These are phyloP conservation scores for Megamerina dolium DNA, from an alignment of 2,888 invertebrate genomes.

Conservation along the genomic window DNA sequence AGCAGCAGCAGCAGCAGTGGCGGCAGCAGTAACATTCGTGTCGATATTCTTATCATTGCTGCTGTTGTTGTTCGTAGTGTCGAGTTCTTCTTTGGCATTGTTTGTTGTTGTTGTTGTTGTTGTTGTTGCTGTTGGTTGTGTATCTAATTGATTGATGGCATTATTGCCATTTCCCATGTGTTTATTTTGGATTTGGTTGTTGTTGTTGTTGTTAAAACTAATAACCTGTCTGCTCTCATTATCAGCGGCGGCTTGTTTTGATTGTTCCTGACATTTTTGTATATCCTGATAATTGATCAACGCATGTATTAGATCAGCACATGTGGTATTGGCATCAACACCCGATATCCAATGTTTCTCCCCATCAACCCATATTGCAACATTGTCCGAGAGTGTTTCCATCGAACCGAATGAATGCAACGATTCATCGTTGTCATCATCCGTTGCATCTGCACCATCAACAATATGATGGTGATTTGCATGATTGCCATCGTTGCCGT, in stretches of 20 bases:
- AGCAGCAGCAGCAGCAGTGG: background rate
- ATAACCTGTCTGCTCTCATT: background rate
- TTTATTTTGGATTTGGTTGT: slow-evolving; percentile 8
- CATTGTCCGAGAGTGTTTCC: slow-evolving; percentile 53
- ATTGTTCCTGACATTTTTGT: slow-evolving; percentile 7
- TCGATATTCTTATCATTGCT: slow-evolving; percentile 17
- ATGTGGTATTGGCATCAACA: slow-evolving; percentile 68
- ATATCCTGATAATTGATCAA: slow-evolving; percentile 55
- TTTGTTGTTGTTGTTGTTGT: slow-evolving; percentile 17
- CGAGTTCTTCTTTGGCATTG: slow-evolving; percentile 26
- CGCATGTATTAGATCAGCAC: slow-evolving; percentile 70
- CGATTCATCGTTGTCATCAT: slow-evolving; percentile 16
- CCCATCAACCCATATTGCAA: slow-evolving; percentile 70
- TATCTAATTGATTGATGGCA: slow-evolving; percentile 21
- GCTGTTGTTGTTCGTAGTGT: slow-evolving; percentile 12
- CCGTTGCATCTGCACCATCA: slow-evolving; percentile 1
- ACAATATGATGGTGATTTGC: slow-evolving; percentile 4
- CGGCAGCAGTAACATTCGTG: slow-evolving; percentile 31
- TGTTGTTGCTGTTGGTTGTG: slow-evolving; percentile 1
- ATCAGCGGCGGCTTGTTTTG: background rate
- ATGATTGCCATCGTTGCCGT: slow-evolving; percentile 1
- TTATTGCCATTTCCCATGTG: slow-evolving; percentile 14
- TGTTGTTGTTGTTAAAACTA: slow-evolving; percentile 3
- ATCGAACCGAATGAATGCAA: slow-evolving; percentile 29
- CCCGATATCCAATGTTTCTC: slow-evolving; percentile 77